A percentile compares a stretch with the other conserved stretches of the same genome.
phyloP scores from a whole-genome alignment of 2,797 vertebrate species.

The Megalops cyprinoides region DNA sequence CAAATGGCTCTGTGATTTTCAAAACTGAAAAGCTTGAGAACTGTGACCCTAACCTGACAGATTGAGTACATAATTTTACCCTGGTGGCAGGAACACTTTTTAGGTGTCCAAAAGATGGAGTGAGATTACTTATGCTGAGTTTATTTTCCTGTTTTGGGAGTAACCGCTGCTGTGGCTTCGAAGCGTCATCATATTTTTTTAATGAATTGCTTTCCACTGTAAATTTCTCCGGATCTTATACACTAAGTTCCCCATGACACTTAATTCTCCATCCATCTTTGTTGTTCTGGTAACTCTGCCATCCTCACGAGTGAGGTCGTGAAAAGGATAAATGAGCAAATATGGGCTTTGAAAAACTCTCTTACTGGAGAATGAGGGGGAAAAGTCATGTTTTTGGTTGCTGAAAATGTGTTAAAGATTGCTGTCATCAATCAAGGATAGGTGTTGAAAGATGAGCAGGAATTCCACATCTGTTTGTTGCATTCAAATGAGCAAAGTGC shows the following conservation, averaged over 20 bases:
- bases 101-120: not conserved
- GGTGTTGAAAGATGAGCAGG: not conserved
- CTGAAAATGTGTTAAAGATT: constrained; percentile 7
- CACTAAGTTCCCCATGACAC: not conserved
- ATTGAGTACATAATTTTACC: not conserved
- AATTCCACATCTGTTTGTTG: constrained; percentile 3
- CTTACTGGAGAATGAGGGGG: not conserved
- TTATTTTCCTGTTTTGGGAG: constrained; percentile 6
- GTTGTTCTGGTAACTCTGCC: not conserved
- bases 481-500: not conserved
- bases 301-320: not conserved
- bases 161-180: not conserved
- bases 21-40: not conserved
- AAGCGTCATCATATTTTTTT: not conserved
- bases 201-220: not conserved
- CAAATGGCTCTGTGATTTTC: not conserved
- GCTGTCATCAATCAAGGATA: constrained; percentile 12
- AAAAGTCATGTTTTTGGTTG: not conserved
- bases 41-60: not conserved
- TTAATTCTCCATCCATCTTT: constrained; percentile 3
- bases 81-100: not conserved
- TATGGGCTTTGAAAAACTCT: not conserved
- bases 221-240: not conserved
- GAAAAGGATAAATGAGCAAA: constrained; percentile 10
- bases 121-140: not conserved